These are phyloP conservation scores for Nezara viridula DNA, from an alignment of 2,888 invertebrate species.

Conservation along the genomic window DNA sequence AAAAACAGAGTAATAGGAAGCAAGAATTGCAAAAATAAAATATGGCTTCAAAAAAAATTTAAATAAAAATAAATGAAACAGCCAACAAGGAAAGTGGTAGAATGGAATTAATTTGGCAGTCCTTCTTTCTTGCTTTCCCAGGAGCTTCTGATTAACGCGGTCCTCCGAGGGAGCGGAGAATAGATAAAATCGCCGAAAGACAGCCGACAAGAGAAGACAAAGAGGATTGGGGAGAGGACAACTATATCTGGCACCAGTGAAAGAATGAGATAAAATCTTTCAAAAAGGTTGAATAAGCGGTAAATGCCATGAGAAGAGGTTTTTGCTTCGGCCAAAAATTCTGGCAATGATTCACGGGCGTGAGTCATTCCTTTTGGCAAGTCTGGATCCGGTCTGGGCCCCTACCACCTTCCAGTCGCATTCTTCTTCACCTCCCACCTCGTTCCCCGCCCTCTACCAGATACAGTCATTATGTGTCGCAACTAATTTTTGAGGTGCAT, in stretches of 20 bases:
- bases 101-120: neutral
- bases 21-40: too few species aligned
- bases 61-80: neutral
- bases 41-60: neutral
- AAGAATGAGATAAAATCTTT: neutral
- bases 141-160: neutral
- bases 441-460: neutral
- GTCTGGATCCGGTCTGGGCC: conserved; percentile 24
- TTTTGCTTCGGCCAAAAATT: neutral
- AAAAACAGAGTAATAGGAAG: too few species aligned
- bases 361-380: conserved; percentile 29
- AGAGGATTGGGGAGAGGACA: neutral
- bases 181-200: neutral
- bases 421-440: conserved; percentile 35
- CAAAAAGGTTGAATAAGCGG: conserved; percentile 37
- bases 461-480: neutral
- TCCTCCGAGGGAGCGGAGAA: neutral
- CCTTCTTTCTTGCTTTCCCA: neutral
- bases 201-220: conserved; percentile 11
- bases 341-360: neutral
- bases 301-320: conserved; percentile 28
- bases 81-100: neutral
- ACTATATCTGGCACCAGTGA: conserved; percentile 17
- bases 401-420: neutral
- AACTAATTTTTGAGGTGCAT: neutral